A percentile compares a stretch with the other conserved stretches of the same genome.
Conservation (phyloP, 2,888 invertebrate genomes). For the Phortica magna region DNA sequence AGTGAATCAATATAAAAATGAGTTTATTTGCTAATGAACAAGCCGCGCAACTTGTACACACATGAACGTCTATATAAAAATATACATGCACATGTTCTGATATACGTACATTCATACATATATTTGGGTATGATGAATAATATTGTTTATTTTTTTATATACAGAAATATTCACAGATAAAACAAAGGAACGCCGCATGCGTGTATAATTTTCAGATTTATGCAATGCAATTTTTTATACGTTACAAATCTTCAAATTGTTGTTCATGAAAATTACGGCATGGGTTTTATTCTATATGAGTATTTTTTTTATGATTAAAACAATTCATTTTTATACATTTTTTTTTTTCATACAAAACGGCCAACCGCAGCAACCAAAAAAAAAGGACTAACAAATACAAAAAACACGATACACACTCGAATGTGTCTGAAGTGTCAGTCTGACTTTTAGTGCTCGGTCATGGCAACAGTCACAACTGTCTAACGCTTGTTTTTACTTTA, state of each 20-base stretch:
- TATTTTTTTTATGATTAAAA: background rate
- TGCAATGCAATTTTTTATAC: constrained; percentile 28
- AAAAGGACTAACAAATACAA: background rate
- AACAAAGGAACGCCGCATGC: background rate
- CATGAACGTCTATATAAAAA: background rate
- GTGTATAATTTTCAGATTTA: constrained; percentile 13
- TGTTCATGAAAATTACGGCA: background rate
- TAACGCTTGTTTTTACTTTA: background rate
- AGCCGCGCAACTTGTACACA: background rate
- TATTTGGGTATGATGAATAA: background rate
- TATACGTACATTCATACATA: background rate
- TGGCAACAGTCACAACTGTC: background rate
- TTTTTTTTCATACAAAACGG: background rate
- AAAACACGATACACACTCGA: background rate
- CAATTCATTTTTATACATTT: background rate
- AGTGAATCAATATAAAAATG: constrained; percentile 35
- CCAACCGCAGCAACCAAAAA: background rate
- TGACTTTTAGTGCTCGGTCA: background rate
- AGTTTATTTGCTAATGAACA: constrained; percentile 57
- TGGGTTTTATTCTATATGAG: background rate
- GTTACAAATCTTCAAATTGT: constrained; percentile 4
- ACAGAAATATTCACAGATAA: background rate
- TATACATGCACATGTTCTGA: background rate
- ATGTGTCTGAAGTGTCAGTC: constrained; percentile 9
- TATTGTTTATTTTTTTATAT: background rate